phyloP scores from a whole-genome alignment of 2,797 vertebrate genomes.

The Tragelaphus oryx region DNA sequence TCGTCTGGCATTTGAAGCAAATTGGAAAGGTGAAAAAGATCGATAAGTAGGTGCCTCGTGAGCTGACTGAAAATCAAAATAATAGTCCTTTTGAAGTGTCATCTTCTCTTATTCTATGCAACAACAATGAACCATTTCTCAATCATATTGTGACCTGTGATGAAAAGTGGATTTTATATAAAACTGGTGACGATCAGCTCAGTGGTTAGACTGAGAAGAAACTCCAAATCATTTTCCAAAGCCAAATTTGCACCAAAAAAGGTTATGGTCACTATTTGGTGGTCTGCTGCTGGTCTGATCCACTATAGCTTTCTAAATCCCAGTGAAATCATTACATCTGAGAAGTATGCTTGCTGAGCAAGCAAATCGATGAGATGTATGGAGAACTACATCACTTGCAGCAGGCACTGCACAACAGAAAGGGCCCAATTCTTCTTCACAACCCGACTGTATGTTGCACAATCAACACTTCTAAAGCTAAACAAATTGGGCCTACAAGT shows the following conservation, averaged over 20 bases:
- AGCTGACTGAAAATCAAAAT: neutral
- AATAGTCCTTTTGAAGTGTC: neutral
- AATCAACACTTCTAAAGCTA: neutral
- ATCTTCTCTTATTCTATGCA: neutral
- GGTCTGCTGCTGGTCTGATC: neutral
- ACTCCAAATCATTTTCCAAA: neutral
- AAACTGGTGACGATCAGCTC: fast-evolving
- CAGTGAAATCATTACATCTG: neutral
- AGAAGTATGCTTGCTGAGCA: neutral
- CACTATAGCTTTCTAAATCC: neutral
- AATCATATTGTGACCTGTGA: neutral
- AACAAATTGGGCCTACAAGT: neutral
- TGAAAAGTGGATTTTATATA: neutral
- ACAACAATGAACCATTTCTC: neutral
- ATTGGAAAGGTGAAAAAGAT: neutral
- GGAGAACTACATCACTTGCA: neutral
- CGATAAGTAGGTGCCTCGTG: neutral
- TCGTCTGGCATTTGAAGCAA: neutral
- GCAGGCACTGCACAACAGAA: neutral
- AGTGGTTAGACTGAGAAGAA: neutral
- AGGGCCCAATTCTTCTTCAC: neutral
- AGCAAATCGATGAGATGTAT: neutral
- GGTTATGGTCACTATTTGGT: neutral
- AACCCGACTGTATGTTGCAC: neutral
- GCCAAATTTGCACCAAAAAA: neutral